A percentile compares a stretch with the other conserved stretches of the same genome.
Evolutionary conservation across 2,797 vertebrate species (phyloP).

Genomic region (Apogon hyalosoma): DNA sequence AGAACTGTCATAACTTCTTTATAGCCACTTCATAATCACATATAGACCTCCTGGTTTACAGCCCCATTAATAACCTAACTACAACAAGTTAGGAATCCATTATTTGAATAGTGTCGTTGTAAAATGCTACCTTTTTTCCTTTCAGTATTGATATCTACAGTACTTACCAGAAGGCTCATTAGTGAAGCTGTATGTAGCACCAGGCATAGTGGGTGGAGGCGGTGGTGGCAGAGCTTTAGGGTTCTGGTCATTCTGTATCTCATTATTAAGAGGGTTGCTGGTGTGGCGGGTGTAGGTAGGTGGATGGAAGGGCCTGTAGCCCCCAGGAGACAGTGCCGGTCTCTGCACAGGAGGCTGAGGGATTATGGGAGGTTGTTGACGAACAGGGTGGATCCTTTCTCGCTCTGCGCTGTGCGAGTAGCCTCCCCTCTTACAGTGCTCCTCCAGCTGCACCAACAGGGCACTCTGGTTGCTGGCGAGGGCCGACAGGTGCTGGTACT

Average conservation of each 20-base stretch:
- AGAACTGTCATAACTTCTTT: no score
- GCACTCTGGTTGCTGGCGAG: constrained; percentile 67
- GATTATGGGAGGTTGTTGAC: constrained; percentile 40
- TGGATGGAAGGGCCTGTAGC: constrained; percentile 85
- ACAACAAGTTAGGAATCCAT: background rate
- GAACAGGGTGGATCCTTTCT: constrained; percentile 63
- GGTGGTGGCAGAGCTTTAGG: constrained; percentile 80
- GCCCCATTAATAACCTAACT: no score
- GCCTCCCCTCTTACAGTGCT: constrained; percentile 84
- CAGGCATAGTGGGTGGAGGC: constrained; percentile 88
- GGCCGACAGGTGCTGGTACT: constrained; percentile 91
- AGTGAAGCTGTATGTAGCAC: constrained; percentile 88
- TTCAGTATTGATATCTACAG: no score
- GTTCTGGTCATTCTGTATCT: constrained; percentile 94
- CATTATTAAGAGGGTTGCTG: constrained; percentile 91
- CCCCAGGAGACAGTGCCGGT: constrained; percentile 73
- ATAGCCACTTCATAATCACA: no score
- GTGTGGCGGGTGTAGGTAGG: constrained; percentile 81
- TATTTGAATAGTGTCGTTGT: background rate
- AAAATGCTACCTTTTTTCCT: no score
- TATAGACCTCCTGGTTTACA: no score
- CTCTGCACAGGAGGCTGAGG: constrained; percentile 68
- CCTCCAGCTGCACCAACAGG: constrained; percentile 89
- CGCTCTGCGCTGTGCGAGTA: constrained; percentile 2
- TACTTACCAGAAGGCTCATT: constrained; percentile 92